Percentiles rank a stretch among this genome's conserved stretches.
These are phyloP conservation scores for Epicampocera succincta DNA, from an alignment of 2,888 invertebrate genomes.

Conservation along the genomic window DNA sequence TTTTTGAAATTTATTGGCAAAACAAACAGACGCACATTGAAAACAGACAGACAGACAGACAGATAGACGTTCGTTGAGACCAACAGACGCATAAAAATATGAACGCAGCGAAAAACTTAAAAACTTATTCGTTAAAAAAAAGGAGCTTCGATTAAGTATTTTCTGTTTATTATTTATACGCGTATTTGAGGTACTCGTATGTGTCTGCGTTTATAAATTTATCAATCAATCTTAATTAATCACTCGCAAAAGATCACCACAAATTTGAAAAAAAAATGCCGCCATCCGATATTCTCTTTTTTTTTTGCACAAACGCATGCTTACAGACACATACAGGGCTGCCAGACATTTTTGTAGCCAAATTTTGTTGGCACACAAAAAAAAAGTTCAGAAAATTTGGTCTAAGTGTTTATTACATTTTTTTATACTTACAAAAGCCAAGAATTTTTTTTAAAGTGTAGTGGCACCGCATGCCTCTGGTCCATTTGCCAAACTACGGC, in stretches of 20 bases:
- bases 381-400: too few species aligned
- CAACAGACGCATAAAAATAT: conserved; percentile 8
- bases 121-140: conserved; percentile 32
- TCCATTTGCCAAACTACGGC: too few species aligned
- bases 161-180: conserved; percentile 23
- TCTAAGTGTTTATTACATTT: too few species aligned
- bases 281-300: conserved; percentile 27
- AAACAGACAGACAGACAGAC: conserved; percentile 11
- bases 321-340: too few species aligned
- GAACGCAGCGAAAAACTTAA: conserved; percentile 30
- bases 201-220: conserved; percentile 65
- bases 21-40: conserved; percentile 30
- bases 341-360: too few species aligned
- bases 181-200: conserved; percentile 2
- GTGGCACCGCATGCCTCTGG: too few species aligned
- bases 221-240: conserved; percentile 82
- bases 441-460: too few species aligned
- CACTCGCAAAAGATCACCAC: conserved; percentile 77
- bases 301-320: conserved; percentile 5
- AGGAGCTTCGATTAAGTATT: conserved; percentile 23
- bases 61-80: neutral
- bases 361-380: too few species aligned
- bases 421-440: too few species aligned
- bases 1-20: conserved; percentile 65
- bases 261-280: conserved; percentile 48